Conservation (phyloP, 1,140 invertebrate genomes). For the Cardiocondyla obscurior region DNA sequence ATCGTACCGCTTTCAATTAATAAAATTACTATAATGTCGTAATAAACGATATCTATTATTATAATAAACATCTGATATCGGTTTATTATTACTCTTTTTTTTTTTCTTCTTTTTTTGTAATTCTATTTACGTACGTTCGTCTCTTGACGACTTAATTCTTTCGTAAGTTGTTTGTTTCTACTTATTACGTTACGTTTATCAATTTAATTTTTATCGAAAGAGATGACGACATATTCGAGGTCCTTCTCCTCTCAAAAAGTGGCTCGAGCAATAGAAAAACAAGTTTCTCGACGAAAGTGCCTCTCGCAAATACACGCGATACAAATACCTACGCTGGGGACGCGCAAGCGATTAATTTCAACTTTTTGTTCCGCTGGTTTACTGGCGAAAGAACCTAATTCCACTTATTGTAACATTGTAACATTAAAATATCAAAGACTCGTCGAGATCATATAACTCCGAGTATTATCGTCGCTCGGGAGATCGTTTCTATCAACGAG, state of each 20-base stretch:
- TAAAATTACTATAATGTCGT: too few species aligned
- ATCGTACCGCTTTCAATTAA: neutral
- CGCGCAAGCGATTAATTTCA: slow-evolving; percentile 5
- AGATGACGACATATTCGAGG: neutral
- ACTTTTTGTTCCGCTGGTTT: neutral
- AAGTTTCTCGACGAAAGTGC: neutral
- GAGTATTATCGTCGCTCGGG: neutral
- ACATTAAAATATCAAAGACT: slow-evolving; percentile 30
- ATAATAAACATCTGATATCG: neutral
- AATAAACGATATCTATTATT: neutral
- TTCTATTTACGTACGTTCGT: neutral
- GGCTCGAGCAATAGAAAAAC: neutral
- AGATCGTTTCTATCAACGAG: neutral
- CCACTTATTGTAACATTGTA: neutral
- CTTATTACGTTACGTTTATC: neutral
- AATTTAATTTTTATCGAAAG: neutral
- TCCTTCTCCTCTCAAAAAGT: neutral
- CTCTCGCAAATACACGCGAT: neutral
- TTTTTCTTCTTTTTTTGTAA: too few species aligned
- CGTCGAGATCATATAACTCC: neutral
- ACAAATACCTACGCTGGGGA: neutral
- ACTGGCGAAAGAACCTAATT: neutral
- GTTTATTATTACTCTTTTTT: neutral
- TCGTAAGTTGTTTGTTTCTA: neutral
- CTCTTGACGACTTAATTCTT: neutral